Evolutionary conservation across 2,797 vertebrate species (phyloP).

Genomic region (Argyrosomus regius): DNA sequence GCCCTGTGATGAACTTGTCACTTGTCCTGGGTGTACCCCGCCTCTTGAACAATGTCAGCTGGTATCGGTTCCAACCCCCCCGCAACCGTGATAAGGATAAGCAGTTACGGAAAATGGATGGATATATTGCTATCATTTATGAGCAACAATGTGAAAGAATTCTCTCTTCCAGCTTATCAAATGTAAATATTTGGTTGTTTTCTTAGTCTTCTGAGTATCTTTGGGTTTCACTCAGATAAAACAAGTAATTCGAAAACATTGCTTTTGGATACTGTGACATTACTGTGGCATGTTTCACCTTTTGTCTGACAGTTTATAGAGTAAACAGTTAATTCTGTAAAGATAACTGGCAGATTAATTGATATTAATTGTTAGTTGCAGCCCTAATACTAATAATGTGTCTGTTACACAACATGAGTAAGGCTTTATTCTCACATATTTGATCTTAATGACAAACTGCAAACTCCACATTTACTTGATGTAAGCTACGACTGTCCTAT

Average conservation of each 20-base stretch:
- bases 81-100: too few relatives aligned
- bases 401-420: not conserved
- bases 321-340: not conserved
- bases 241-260: not conserved
- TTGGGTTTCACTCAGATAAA: not conserved
- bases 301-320: not conserved
- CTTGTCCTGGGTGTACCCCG: too few relatives aligned
- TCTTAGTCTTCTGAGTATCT: not conserved
- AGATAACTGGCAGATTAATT: not conserved
- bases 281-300: not conserved
- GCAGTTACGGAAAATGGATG: too few relatives aligned
- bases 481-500: not conserved
- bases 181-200: not conserved
- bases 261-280: not conserved
- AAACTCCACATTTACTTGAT: constrained; percentile 9
- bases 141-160: not conserved
- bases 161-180: not conserved
- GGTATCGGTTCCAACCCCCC: too few relatives aligned
- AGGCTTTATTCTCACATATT: not conserved
- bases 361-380: not conserved
- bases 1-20: too few relatives aligned
- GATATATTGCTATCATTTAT: not conserved
- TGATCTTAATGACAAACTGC: not conserved
- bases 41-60: too few relatives aligned
- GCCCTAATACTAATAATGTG: not conserved